phyloP scores from a whole-genome alignment of 2,888 invertebrate species.

The Fragum fragum region DNA sequence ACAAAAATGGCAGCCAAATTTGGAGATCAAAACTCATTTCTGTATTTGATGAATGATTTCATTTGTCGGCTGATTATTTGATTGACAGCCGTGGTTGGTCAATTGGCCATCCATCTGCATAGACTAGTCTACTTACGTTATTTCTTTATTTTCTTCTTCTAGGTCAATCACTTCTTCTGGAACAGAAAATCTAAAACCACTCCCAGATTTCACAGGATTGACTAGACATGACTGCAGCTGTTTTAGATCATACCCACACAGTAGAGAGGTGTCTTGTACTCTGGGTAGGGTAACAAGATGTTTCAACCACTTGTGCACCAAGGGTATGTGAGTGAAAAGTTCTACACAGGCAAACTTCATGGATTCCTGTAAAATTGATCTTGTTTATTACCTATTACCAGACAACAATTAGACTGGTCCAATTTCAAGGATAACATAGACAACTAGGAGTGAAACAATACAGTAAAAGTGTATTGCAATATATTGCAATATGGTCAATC shows the following conservation, averaged over 20 bases:
- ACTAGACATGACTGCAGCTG: constrained; percentile 36
- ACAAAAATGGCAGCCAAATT: too few species aligned
- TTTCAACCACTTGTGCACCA: constrained; percentile 68
- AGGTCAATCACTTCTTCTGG: constrained; percentile 56
- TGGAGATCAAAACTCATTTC: too few species aligned
- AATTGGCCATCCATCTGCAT: too few species aligned
- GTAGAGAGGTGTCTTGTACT: constrained; percentile 63
- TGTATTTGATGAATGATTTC: too few species aligned
- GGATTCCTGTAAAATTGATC: constrained; percentile 83
- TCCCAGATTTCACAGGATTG: neutral
- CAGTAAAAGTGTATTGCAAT: too few species aligned
- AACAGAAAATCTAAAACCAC: constrained; percentile 35
- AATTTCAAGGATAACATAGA: too few species aligned
- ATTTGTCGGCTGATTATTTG: too few species aligned
- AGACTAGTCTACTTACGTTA: constrained; percentile 52
- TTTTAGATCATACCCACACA: constrained; percentile 63
- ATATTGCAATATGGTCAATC: too few species aligned
- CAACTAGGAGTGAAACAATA: too few species aligned
- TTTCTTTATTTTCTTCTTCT: constrained; percentile 69
- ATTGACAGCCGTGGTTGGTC: too few species aligned
- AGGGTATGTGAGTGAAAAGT: constrained; percentile 58
- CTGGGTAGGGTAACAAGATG: constrained; percentile 70
- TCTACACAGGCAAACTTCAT: constrained; percentile 56
- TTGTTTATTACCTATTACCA: too few species aligned
- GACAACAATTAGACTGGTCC: too few species aligned